Percentiles rank a stretch among this genome's conserved stretches.
Conservation (phyloP, 1,140 invertebrate species). For the Caerostris darwini region DNA sequence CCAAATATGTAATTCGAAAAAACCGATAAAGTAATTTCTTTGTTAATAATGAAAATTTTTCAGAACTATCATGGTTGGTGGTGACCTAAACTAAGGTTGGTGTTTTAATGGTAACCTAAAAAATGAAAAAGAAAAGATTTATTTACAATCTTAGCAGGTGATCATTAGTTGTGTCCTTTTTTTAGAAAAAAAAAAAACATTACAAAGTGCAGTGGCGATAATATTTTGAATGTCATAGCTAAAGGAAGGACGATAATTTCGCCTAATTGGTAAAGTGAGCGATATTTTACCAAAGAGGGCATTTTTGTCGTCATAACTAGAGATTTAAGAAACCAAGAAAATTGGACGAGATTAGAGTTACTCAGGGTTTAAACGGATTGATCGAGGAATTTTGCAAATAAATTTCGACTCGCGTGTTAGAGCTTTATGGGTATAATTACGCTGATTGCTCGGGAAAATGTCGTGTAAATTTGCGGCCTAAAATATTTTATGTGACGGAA, state of each 20-base stretch:
- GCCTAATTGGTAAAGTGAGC: background rate
- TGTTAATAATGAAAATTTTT: background rate
- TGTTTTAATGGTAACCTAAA: background rate
- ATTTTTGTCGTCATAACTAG: conserved; percentile 11
- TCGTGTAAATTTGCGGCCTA: background rate
- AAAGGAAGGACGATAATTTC: background rate
- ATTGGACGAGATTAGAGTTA: background rate
- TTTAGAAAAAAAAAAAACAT: background rate
- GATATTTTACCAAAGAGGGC: background rate
- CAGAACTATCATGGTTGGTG: background rate
- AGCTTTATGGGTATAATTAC: background rate
- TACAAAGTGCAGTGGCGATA: background rate
- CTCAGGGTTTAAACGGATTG: background rate
- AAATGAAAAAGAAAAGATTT: background rate
- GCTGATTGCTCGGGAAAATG: background rate
- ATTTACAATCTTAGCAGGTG: conserved; percentile 12
- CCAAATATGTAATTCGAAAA: conserved; percentile 10
- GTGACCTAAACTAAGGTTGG: background rate
- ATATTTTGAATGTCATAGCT: background rate
- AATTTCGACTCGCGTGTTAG: background rate
- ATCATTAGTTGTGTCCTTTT: background rate
- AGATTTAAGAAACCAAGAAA: background rate
- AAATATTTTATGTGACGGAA: background rate
- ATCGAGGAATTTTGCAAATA: background rate
- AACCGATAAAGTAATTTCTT: background rate